Base-by-base conservation (phyloP, 2,797 vertebrate genomes). In the Graptemys geographica region DNA sequence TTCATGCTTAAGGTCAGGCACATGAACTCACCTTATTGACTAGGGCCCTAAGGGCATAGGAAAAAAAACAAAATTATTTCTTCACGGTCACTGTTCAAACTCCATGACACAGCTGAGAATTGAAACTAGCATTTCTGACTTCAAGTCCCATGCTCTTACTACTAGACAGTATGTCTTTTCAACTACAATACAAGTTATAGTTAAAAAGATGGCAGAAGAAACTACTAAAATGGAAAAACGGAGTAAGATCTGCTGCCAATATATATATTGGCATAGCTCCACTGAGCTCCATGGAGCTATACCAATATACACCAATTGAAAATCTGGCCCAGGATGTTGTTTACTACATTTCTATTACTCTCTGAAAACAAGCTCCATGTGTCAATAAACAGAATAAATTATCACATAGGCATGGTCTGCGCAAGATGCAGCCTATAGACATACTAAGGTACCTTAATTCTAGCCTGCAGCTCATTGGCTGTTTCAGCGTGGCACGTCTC, bases 341-440 rank as follows among this genome's bases (percentile, higher is more conserved):
- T 93, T 92, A 85, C 41, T 56, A 19, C 1, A 2, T 47, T 92
- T 94, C 92, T 87, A 78, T 87, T 84, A 52, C 65, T 53, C 25
- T 87, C 72, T 83, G 94, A 87, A 65, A 90, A 84, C 18, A 41
- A 96, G 80, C 94, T 87, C 82, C 37, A 13, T 85, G 28, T 31
- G 62, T 95, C 93, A 89, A 15, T 33, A 33, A 95, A 94, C 2
- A 59, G 80, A 93, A 94, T 80, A 81, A 95, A 94, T 94, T 94
- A 94, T 82, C 86, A 79, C 62, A 90, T 88, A 90, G 92, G 74
- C 93, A 84, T 55, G 72, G 89, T 90, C 0, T 4, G 49, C 11
- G 72, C 27, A 91, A 97, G 91, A 18, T 80, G 5, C 33, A 13
- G 8, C 56, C 91, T 88, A 87, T 4, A 95, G 79, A 84, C 74